Evolutionary conservation across 2,797 vertebrate species (phyloP), one percentile per base, ranked within the genome.

Genomic region (Miichthys miiuy): DNA sequence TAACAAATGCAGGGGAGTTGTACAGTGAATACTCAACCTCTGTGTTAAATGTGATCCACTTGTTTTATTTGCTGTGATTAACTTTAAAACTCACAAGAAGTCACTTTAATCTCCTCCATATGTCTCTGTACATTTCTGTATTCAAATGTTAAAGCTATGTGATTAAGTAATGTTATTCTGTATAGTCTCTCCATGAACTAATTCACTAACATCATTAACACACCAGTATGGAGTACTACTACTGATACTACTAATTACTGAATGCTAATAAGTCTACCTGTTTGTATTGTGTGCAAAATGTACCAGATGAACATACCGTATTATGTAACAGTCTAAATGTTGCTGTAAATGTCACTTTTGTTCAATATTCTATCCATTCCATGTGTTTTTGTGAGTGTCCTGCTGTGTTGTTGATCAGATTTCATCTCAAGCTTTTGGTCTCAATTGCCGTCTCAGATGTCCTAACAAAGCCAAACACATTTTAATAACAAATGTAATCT

Each of bases 401-500:
- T 46, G 21, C 51, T 50, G 67, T 68, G 82, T 17, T 56, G 41
- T 68, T 38, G 56, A 52, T 75, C 50, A 30, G 20, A 65, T 76
- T 50, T 71, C 56, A 51, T 64, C 54, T 72, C 54, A 23, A 52
- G 63, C 68, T 62, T 34, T 57, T 54, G 60, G 80, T 50, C 21
- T 52, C 60, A 16, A 52, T 67, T 25, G 13, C 16, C 9, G 42
- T 72, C 57, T 77, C 70, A 42, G 63, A 84, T 60, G 78, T 70
- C 71, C 68, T 64, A 34, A 70, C 77, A 76, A 81, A 82, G 70
- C 73, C 77, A 80, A 68, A 83, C 72, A 34, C 62, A 54, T 79
- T 85, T 80, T 42, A 73, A 72, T 77, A 79, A 60, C 56, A 66
- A 74, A 77, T 77, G 25, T 63, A 5, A 42, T 65, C 68, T 60